Base-by-base conservation (phyloP, 2,113 vertebrate species). In the Notechis scutatus region DNA sequence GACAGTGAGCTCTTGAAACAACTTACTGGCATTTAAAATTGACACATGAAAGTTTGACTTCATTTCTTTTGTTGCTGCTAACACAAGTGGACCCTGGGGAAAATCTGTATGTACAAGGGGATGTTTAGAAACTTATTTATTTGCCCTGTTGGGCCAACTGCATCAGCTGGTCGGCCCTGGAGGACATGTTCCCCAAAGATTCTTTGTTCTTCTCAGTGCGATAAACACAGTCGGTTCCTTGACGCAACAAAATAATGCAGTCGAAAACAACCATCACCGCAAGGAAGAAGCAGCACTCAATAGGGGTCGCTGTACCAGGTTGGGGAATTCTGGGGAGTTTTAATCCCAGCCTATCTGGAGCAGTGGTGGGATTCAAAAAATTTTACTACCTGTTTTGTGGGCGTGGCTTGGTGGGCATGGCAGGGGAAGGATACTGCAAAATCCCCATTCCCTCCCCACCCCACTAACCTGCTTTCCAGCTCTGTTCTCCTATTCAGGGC, bases 141-240 rank as follows among this genome's bases (percentile, higher is more conserved):
- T 91, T 11, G 95, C 0, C 4, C 54, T 56, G 81, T 93, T 0
- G 0, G 85, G 92, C 61, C 94, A 59, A 57, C 54, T n/a, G 93
- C 0, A 0, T 91, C 94, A 95, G 87, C 93, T 0, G 0, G 94
- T 81, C 34, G 90, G 52, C 92, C 87, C 2, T 0, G 88, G 90
- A 88, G 94, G 34, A 90, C 6, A 1, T 2, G 9, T 57, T 39
- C 95, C 94, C 96, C 95, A 92, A 94, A 50, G 94, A 6, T 90
- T 93, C 94, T 81, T 94, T 95, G 95, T 91, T 92, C 91, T 54
- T 89, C 93, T 87, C 90, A 92, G 91, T 86, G 93, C 94, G 94
- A 94, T 94, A 92, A 54, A 94, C 93, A 69, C 88, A 56, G 1
- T 93, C 88, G 92, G 91, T 95, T 94, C 93, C 45, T 26, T 91